Evolutionary conservation across 2,888 invertebrate species (phyloP), one percentile per base, ranked within the genome.

Genomic region (Athalia cordata): DNA sequence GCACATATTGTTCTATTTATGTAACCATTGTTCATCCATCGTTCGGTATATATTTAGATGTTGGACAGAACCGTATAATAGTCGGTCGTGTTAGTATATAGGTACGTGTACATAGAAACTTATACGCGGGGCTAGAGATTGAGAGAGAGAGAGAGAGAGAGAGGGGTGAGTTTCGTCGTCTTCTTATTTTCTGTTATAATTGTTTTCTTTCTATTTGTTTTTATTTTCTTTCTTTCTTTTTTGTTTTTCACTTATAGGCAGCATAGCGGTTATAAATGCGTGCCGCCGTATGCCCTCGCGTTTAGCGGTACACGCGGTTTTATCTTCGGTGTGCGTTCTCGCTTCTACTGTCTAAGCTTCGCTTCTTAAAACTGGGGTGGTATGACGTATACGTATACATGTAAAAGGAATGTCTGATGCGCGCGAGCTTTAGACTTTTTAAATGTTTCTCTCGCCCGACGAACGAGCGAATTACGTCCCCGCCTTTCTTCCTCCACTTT

Each of bases 21-120:
- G 89, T 87, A 87, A 86, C 88, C 88, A 90, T 90, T 90, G 90
- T 90, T 90, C 89, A 89, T 90, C 89, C 89, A 89, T 89, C 88
- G 88, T 89, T 88, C 85, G 85, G 86, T 84, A 87, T 89, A 89
- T 87, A 88, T 88, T 89, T 89, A 89, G 89, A 84, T 80, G 81
- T 81, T 82, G 80, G 86, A 86, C 82, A 81, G 81, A 80, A 64
- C 45, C 68, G 59, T 55, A 65, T 29, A 29, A 29, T 29, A 29
- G 9, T 6, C 11, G 29, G 68, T 61, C 1, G 29, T 29, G 29
- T 29, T 29, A 29, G 29, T 29, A 29, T 29, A 29, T 29, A 29
- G 29, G 29, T 29, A n/a, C n/a, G n/a, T n/a, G n/a, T 29, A 29
- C 29, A 29, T 29, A 29, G n/a, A n/a, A n/a, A n/a, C n/a, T n/a